A percentile compares a stretch with the other conserved stretches of the same genome.
These are phyloP conservation scores for Resseliella maxima DNA, from an alignment of 2,888 invertebrate species.

Conservation along the genomic window DNA sequence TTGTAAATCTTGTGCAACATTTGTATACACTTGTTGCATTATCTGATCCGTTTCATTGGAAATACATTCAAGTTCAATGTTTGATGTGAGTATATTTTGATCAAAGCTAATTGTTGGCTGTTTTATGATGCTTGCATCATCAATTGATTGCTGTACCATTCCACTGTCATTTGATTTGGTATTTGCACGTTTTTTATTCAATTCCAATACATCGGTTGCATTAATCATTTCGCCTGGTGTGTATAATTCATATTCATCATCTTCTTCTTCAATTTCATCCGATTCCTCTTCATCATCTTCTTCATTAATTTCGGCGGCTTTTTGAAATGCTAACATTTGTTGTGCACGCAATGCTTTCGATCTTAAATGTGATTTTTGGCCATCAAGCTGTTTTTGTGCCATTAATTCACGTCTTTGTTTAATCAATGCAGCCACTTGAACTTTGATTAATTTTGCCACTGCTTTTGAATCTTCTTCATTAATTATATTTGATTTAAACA, in stretches of 20 bases:
- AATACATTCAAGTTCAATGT: not conserved
- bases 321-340: slow-evolving; percentile 68
- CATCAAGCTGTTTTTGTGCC: slow-evolving; percentile 73
- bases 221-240: slow-evolving; percentile 60
- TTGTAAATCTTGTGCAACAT: not conserved
- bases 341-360: slow-evolving; percentile 70
- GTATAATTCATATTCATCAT: slow-evolving; percentile 60
- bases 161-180: not conserved
- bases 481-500: slow-evolving; percentile 94
- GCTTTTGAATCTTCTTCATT: slow-evolving; percentile 94
- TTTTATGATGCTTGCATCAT: not conserved
- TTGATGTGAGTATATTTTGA: not conserved
- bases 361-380: slow-evolving; percentile 67
- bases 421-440: slow-evolving; percentile 71
- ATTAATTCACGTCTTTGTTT: slow-evolving; percentile 74
- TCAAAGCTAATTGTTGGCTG: not conserved
- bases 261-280: slow-evolving; percentile 62
- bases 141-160: not conserved
- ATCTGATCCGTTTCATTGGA: not conserved
- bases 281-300: slow-evolving; percentile 61
- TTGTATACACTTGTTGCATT: not conserved
- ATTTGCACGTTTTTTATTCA: not conserved
- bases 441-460: slow-evolving; percentile 90
- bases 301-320: slow-evolving; percentile 61
- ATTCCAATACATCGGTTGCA: slow-evolving; percentile 13